Evolutionary conservation across 1,140 invertebrate genomes (phyloP).

Genomic region (Armadillidium nasatum): DNA sequence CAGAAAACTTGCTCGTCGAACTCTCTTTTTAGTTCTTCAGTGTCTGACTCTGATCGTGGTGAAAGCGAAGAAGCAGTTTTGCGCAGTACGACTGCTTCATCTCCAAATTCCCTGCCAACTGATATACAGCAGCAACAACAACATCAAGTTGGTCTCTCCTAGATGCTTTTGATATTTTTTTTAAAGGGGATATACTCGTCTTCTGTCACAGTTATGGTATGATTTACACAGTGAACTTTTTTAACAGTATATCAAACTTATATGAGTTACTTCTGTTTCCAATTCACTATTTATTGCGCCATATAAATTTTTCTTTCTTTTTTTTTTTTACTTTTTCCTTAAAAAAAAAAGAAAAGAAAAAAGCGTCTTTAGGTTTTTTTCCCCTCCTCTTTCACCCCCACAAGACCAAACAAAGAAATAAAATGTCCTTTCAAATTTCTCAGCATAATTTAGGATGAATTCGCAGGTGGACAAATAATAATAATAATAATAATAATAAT

Average conservation of each 20-base stretch:
- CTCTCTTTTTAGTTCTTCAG: neutral
- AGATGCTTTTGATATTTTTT: neutral
- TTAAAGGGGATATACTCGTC: neutral
- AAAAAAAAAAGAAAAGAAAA: too few species aligned
- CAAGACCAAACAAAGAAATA: neutral
- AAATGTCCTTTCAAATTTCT: conserved; percentile 5
- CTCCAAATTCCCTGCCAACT: neutral
- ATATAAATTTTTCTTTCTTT: too few species aligned
- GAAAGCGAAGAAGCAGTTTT: neutral
- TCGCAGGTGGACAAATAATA: neutral
- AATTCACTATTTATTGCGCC: too few species aligned
- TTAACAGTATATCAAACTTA: too few species aligned
- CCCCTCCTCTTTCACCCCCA: neutral
- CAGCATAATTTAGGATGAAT: neutral
- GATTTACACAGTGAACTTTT: too few species aligned
- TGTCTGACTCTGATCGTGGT: neutral
- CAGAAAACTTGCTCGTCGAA: neutral
- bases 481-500: neutral
- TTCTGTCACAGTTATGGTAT: too few species aligned
- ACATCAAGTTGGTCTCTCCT: neutral
- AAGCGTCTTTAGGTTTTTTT: neutral
- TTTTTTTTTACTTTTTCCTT: too few species aligned
- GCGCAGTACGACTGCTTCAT: neutral
- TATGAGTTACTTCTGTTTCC: too few species aligned
- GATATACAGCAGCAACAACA: neutral